phyloP scores from a whole-genome alignment of 1,140 invertebrate species.

The Drosophila sechellia region DNA sequence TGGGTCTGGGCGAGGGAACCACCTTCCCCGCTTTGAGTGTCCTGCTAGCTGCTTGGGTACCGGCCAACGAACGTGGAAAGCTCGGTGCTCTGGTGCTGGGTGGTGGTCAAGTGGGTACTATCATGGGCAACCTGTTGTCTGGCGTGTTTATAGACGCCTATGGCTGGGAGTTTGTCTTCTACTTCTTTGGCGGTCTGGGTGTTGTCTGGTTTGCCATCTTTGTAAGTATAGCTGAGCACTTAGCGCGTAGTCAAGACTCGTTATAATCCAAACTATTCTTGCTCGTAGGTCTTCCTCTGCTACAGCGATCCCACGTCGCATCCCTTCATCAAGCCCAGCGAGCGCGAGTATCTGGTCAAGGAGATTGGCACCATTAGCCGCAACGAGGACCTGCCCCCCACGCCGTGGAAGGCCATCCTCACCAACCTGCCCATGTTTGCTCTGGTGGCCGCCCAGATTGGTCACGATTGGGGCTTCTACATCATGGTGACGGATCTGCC shows the following conservation, averaged over 20 bases:
- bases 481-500: constrained; percentile 96
- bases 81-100: constrained; percentile 91
- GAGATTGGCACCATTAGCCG: constrained; percentile 86
- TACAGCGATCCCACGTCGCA: constrained; percentile 92
- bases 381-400: constrained; percentile 86
- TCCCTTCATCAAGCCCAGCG: constrained; percentile 92
- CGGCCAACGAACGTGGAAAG: constrained; percentile 89
- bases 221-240: constrained; percentile 84
- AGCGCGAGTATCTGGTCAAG: constrained; percentile 90
- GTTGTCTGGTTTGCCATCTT: constrained; percentile 91
- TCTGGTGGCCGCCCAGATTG: constrained; percentile 89
- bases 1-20: constrained; percentile 90
- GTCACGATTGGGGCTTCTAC: constrained; percentile 97
- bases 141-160: constrained; percentile 88
- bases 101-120: constrained; percentile 90
- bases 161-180: constrained; percentile 92
- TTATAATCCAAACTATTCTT: not conserved
- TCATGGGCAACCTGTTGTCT: constrained; percentile 90
- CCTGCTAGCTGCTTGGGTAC: constrained; percentile 91
- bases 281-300: constrained; percentile 86
- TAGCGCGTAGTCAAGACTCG: too few relatives aligned
- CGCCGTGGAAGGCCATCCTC: constrained; percentile 90
- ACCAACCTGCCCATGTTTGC: constrained; percentile 91
- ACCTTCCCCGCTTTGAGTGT: constrained; percentile 91
- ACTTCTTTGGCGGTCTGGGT: constrained; percentile 91